Evolutionary conservation across 2,113 vertebrate genomes (phyloP).

Genomic region (Zapornia atra): DNA sequence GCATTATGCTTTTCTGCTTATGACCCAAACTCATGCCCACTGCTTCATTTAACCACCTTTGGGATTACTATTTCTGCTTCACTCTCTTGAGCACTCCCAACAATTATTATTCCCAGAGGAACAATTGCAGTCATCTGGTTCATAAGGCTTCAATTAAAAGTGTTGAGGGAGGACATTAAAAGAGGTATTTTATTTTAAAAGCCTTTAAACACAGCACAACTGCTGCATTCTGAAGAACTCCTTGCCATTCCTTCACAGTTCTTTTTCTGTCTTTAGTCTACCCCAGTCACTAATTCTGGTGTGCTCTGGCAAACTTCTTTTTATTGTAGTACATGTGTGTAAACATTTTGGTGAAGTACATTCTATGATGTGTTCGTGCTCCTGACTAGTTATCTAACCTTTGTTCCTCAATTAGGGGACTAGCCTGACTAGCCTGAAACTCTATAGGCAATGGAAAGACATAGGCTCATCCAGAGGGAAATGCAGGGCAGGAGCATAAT

Average conservation of each 20-base stretch:
- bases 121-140: not conserved
- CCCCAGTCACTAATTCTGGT: not conserved
- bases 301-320: not conserved
- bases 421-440: not conserved
- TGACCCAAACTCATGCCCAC: not conserved
- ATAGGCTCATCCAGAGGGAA: not conserved
- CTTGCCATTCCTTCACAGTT: not conserved
- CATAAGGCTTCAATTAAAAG: constrained; percentile 43
- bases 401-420: fast-evolving
- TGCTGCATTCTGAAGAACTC: not conserved
- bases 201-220: not conserved
- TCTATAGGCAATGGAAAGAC: not conserved
- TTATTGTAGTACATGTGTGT: not conserved
- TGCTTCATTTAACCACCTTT: constrained; percentile 4
- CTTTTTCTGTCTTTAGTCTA: not conserved
- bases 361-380: not conserved
- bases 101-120: constrained; percentile 23
- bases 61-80: constrained; percentile 1
- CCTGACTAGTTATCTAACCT: not conserved
- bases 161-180: not conserved
- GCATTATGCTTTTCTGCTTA: not conserved
- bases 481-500: not conserved
- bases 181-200: constrained; percentile 35
- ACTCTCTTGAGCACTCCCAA: not conserved
- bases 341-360: not conserved